Evolutionary conservation across 35 echinoderm and acorn worm species (phyloP).

Genomic region (Eucidaris tribuloides): DNA sequence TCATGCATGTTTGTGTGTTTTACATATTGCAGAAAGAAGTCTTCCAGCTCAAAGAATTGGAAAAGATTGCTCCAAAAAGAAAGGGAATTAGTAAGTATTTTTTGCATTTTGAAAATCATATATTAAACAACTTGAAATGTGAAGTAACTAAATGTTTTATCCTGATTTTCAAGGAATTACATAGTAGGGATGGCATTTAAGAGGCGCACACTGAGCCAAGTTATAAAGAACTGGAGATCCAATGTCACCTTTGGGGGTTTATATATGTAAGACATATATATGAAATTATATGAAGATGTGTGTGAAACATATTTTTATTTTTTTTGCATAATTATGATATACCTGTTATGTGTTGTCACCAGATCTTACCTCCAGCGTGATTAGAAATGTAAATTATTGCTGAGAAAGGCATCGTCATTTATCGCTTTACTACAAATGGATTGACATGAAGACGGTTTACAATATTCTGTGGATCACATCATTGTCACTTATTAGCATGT

Average conservation of each 20-base stretch:
- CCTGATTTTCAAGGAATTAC: background rate
- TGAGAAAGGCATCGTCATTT: no score
- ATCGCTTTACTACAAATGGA: no score
- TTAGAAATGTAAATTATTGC: no score
- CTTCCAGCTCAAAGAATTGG: conserved; percentile 95
- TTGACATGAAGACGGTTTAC: no score
- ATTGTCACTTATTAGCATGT: no score
- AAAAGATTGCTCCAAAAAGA: conserved; percentile 93
- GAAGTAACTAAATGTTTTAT: background rate
- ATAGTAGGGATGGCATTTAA: no score
- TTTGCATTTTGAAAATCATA: background rate
- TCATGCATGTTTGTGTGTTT: background rate
- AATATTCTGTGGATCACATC: no score
- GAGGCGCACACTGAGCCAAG: no score
- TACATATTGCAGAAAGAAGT: conserved; percentile 77
- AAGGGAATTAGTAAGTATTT: conserved; percentile 95
- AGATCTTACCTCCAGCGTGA: no score
- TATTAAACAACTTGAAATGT: background rate
- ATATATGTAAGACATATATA: background rate
- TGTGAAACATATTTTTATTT: background rate
- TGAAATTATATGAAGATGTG: background rate
- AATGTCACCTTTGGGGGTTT: background rate
- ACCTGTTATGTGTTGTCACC: background rate
- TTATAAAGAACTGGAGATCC: no score
- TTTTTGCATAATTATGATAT: background rate